Evolutionary conservation across 2,797 vertebrate species (phyloP), one percentile per base, ranked within the genome.

Genomic region (Spheniscus humboldti): DNA sequence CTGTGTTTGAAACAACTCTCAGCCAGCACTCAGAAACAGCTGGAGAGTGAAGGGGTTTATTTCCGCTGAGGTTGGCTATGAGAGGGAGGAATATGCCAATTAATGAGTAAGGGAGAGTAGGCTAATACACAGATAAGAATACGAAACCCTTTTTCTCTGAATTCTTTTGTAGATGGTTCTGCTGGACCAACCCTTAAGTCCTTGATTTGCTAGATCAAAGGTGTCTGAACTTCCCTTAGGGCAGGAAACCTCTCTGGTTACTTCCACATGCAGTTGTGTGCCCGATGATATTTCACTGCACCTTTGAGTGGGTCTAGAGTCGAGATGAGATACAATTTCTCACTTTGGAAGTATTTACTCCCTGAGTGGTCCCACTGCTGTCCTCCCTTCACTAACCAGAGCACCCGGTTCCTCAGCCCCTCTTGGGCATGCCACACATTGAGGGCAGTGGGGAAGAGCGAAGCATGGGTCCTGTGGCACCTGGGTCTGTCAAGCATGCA

Each of bases 401-500:
- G 55, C 35, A 60, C 10, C 5, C 3, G 3, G 8, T 23, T 72
- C 20, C 53, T 82, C 59, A 28, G 43, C 50, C 37, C 13, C 13
- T 39, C n/a, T n/a, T 1, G 1, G 55, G 7, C 18, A 13, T 31
- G 31, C 23, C 37, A 4, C 50, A 20, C 3, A 0, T 5, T 33
- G 43, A 27, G 28, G 37, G 27, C 2, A 4, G 19, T 23, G n/a
- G 55, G 18, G 37, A 64, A 5, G 47, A 64, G 75, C 6, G 2
- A 0, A 64, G 25, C 0, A 0, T 1, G 3, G 39, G 3, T 33
- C 60, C 24, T 6, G 10, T 13, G 23, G 25, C 16, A 25, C 56
- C 35, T 1, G 0, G 33, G 24, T 52, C 35, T 45, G 31, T 20
- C 33, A 18, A 33, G 23, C 18, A 0, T 6, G 20, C 24, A 7